Conservation (phyloP, 1,140 invertebrate species). For the Diachasmimorpha longicaudata region DNA sequence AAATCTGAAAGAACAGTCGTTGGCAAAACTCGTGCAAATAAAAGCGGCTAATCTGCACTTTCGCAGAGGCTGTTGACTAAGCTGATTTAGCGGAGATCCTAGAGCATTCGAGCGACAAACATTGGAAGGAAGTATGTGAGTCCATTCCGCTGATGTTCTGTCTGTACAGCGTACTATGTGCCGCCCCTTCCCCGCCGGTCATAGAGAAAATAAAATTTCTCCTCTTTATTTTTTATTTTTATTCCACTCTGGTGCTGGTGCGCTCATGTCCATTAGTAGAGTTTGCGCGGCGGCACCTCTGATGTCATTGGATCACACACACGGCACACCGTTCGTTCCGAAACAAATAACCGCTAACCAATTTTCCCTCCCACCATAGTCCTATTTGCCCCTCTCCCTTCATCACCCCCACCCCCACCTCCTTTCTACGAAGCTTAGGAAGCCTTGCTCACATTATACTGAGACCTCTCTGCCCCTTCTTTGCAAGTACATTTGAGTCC, state of each 20-base stretch:
- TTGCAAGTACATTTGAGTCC: neutral
- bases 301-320: slow-evolving; percentile 42
- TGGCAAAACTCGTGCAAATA: slow-evolving; percentile 11
- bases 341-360: slow-evolving; percentile 33
- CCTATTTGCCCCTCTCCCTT: slow-evolving; percentile 7
- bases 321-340: slow-evolving; percentile 31
- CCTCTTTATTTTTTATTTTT: neutral
- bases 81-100: slow-evolving; percentile 58
- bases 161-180: slow-evolving; percentile 34
- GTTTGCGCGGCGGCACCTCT: slow-evolving; percentile 55
- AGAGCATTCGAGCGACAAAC: slow-evolving; percentile 63
- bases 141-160: slow-evolving; percentile 15
- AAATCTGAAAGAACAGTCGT: neutral
- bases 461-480: neutral
- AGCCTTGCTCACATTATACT: neutral
- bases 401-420: neutral
- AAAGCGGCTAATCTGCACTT: slow-evolving; percentile 30
- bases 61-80: slow-evolving; percentile 54
- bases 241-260: slow-evolving; percentile 20
- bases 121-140: slow-evolving; percentile 44
- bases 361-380: slow-evolving; percentile 27
- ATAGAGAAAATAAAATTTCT: neutral
- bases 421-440: neutral
- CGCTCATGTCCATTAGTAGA: slow-evolving; percentile 56
- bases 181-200: slow-evolving; percentile 14